Base-by-base conservation (phyloP, 2,888 invertebrate species). In the Drosophila formosana region DNA sequence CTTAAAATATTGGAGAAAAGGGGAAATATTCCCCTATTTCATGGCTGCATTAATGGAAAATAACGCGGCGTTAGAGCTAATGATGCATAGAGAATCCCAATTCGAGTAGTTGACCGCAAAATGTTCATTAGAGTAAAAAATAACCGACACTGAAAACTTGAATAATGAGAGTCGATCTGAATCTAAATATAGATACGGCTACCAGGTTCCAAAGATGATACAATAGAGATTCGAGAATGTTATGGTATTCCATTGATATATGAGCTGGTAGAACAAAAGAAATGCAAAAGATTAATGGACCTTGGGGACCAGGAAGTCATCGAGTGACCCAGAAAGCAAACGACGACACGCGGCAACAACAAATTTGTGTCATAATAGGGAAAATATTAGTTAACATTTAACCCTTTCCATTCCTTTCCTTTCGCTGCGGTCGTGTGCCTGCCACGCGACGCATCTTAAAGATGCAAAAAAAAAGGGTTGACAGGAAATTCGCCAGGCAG, bases 371-470 rank as follows among this genome's bases (percentile, higher is more conserved):
- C 72, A 77, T 78, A 71, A 69, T 75, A 66, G 72, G 76, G 72
- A 72, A 78, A 79, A 88, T 87, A 90, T 90, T 90, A 83, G 79
- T 80, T 78, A 82, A 78, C 78, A 78, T 79, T 88, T 82, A 89
- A 80, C 82, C 82, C 81, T 75, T 49, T 28, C 39, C 39, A 0
- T 28, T 30, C 43, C 37, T 39, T 62, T 3, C 46, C 25, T 25
- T 25, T 8, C 5, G 23, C 7, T 34, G 5, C 7, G 13, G 62
- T 67, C 82, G 88, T 85, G 91, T 88, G 90, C 55, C 60, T 53
- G 89, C 74, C 90, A 90, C 90, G 88, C 89, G 90, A 69, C 74
- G 18, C 68, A 68, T 85, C 78, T 80, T 80, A 45, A 78, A 72
- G 83, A 83, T 78, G 73, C 75, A 69, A 72, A 71, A 68, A 76